Percentiles rank a stretch among this genome's conserved stretches.
Evolutionary conservation across 1,140 invertebrate species (phyloP).

Genomic region (Caenorhabditis remanei): DNA sequence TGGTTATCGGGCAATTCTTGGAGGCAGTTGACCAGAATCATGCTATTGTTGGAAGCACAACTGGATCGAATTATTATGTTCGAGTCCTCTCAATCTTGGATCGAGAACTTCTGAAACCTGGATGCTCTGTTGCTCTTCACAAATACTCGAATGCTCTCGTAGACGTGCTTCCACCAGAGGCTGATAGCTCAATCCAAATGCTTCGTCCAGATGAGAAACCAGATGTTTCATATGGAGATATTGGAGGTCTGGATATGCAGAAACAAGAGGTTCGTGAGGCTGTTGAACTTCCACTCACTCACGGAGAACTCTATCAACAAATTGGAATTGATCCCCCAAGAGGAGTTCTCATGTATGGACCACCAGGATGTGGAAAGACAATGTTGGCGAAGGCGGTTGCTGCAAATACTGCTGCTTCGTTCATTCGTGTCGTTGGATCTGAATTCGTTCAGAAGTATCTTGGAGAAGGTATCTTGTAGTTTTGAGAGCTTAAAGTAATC

Average conservation of each 20-base stretch:
- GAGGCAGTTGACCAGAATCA: slow-evolving; percentile 98
- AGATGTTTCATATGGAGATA: slow-evolving; percentile 95
- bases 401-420: slow-evolving; percentile 84
- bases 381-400: slow-evolving; percentile 92
- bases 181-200: slow-evolving; percentile 95
- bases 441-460: slow-evolving; percentile 99
- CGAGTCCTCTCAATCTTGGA: slow-evolving; percentile 94
- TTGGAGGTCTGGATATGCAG: slow-evolving; percentile 99
- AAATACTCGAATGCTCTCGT: slow-evolving; percentile 98
- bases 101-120: slow-evolving; percentile 93
- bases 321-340: slow-evolving; percentile 85
- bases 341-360: slow-evolving; percentile 98
- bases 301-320: slow-evolving; percentile 99
- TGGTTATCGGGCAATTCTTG: slow-evolving; percentile 97
- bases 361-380: slow-evolving; percentile 95
- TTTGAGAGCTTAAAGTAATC: not conserved
- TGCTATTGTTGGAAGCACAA: slow-evolving; percentile 89
- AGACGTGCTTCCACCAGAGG: slow-evolving; percentile 95
- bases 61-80: slow-evolving; percentile 96
- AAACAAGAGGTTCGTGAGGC: slow-evolving; percentile 99
- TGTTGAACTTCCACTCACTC: slow-evolving; percentile 95
- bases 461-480: slow-evolving; percentile 83
- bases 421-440: slow-evolving; percentile 97
- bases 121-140: slow-evolving; percentile 94
- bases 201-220: slow-evolving; percentile 97